phyloP scores from a whole-genome alignment of 1,140 invertebrate genomes.

The Bombus pyrosoma region DNA sequence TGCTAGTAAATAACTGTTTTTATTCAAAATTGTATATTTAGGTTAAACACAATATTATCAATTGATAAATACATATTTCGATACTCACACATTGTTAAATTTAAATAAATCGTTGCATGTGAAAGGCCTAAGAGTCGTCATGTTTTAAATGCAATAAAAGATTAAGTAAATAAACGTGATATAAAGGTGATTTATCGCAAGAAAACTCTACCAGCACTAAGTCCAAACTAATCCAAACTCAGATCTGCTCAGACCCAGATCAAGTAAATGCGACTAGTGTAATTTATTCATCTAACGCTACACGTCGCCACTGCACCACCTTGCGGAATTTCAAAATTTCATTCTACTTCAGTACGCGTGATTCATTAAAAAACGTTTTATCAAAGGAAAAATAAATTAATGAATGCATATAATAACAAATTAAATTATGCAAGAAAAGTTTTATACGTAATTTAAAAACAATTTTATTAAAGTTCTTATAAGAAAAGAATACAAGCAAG shows the following conservation, averaged over 20 bases:
- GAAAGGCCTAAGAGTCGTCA: conserved; percentile 97
- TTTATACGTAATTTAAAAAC: conserved; percentile 8
- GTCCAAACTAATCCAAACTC: not conserved
- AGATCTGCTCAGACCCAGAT: too few species aligned
- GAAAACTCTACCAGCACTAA: not conserved
- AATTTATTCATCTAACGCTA: too few species aligned
- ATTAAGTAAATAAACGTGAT: not conserved
- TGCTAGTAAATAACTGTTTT: not conserved
- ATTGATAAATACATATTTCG: not conserved
- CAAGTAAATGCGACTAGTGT: not conserved
- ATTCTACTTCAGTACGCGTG: not conserved
- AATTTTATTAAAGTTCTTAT: conserved; percentile 42
- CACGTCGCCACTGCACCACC: not conserved
- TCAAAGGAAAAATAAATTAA: not conserved
- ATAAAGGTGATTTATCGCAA: not conserved
- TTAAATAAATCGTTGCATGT: conserved; percentile 97
- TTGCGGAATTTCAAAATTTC: not conserved
- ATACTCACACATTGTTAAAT: conserved; percentile 97
- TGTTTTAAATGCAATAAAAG: conserved; percentile 50
- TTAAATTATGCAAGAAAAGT: not conserved
- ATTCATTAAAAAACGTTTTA: not conserved
- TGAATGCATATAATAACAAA: too few species aligned
- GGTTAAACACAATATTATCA: conserved; percentile 8
- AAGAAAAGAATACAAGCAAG: conserved; percentile 52
- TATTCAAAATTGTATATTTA: conserved; percentile 1